A percentile compares a stretch with the other conserved stretches of the same genome.
Conservation (phyloP, 2,113 vertebrate species). For the Macaca nemestrina region DNA sequence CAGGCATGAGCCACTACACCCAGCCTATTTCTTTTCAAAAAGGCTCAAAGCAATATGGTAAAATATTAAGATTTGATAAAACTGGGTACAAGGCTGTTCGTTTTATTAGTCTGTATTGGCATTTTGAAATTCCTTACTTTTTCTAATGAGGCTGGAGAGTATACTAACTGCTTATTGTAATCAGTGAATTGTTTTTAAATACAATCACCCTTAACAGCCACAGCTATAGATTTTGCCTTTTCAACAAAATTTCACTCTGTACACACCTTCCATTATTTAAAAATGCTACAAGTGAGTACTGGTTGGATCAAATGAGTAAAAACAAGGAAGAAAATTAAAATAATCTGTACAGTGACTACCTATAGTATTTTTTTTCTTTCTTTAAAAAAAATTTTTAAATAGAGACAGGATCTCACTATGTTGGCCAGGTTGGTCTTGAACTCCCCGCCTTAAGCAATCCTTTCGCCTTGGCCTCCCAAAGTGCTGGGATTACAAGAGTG, state of each 20-base stretch:
- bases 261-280: neutral
- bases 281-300: neutral
- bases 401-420: no score
- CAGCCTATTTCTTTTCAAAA: neutral
- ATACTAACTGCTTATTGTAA: neutral
- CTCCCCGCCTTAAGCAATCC: no score
- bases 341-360: neutral
- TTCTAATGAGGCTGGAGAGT: neutral
- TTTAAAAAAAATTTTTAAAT: no score
- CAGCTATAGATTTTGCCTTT: neutral
- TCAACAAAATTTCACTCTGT: neutral
- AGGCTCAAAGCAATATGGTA: neutral
- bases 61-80: constrained; percentile 24
- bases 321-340: neutral
- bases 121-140: neutral
- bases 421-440: no score
- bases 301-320: neutral
- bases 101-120: neutral
- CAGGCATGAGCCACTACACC: no score
- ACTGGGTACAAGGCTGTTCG: neutral
- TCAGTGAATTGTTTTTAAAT: neutral
- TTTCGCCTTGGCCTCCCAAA: no score
- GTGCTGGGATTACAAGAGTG: no score
- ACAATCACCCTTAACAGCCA: neutral
- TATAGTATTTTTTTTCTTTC: neutral